phyloP scores from a whole-genome alignment of 2,888 invertebrate species.

The Palloptera scutellata region DNA sequence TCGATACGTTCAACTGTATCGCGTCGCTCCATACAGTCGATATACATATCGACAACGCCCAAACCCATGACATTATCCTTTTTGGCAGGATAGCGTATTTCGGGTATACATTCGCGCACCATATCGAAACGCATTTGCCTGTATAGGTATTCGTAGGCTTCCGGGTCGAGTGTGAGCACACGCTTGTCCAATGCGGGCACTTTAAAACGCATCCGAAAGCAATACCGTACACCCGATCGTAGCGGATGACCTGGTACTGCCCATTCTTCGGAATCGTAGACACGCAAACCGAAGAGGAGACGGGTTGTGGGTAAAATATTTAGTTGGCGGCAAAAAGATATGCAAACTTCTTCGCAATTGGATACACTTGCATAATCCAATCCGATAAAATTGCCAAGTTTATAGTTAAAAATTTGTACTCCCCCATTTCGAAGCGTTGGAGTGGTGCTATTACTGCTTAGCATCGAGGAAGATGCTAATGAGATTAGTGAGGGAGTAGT shows the following conservation, averaged over 20 bases:
- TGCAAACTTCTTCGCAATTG: conserved; percentile 75
- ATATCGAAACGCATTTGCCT: conserved; percentile 86
- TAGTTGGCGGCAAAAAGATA: conserved; percentile 74
- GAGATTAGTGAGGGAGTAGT: conserved; percentile 40
- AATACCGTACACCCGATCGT: conserved; percentile 68
- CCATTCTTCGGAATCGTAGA: conserved; percentile 70
- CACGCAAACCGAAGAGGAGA: conserved; percentile 79
- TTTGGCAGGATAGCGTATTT: conserved; percentile 79
- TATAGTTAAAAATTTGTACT: conserved; percentile 54
- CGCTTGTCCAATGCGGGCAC: conserved; percentile 63
- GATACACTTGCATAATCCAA: conserved; percentile 46
- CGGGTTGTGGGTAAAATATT: conserved; percentile 79
- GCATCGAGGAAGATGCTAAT: background rate
- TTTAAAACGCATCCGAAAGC: conserved; percentile 84
- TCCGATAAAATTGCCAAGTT: conserved; percentile 47
- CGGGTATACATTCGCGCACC: conserved; percentile 79
- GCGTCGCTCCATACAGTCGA: conserved; percentile 80
- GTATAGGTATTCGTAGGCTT: conserved; percentile 85
- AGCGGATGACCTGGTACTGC: conserved; percentile 72
- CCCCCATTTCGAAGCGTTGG: conserved; percentile 29
- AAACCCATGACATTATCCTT: conserved; percentile 82
- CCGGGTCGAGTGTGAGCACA: conserved; percentile 69
- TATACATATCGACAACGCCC: conserved; percentile 87
- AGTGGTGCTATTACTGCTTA: conserved; percentile 1
- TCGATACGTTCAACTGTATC: conserved; percentile 74